These are phyloP conservation scores for Diploscapter pachys DNA, from an alignment of 1,140 invertebrate species.

Conservation along the genomic window DNA sequence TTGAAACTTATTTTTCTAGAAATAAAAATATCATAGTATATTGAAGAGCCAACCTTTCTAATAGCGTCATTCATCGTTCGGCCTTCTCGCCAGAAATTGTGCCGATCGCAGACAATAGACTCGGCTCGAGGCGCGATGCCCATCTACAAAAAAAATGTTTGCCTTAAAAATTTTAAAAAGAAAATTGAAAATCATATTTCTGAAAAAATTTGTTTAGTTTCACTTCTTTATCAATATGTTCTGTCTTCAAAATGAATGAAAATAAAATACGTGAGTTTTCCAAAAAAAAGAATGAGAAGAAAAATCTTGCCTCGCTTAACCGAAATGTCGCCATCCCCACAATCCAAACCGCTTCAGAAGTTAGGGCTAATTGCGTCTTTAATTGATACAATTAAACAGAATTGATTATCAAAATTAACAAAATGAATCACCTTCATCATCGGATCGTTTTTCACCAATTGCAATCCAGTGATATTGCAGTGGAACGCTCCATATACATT, in stretches of 20 bases:
- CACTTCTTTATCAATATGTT: too few relatives aligned
- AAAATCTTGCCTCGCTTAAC: constrained; percentile 24
- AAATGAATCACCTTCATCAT: constrained; percentile 42
- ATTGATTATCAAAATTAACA: not conserved
- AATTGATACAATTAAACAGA: constrained; percentile 3
- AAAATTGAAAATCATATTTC: too few relatives aligned
- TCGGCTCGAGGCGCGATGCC: constrained; percentile 34
- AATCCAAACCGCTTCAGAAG: constrained; percentile 49
- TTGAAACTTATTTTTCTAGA: too few relatives aligned
- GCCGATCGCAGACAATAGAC: constrained; percentile 50
- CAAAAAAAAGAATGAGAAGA: not conserved
- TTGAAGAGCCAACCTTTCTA: constrained; percentile 32
- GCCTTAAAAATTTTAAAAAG: too few relatives aligned
- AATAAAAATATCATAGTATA: too few relatives aligned
- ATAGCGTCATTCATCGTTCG: constrained; percentile 41
- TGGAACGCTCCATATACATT: constrained; percentile 43
- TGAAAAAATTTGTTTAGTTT: too few relatives aligned
- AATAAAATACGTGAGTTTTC: too few relatives aligned
- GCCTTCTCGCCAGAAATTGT: constrained; percentile 51
- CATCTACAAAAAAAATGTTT: constrained; percentile 16
- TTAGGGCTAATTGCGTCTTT: constrained; percentile 51
- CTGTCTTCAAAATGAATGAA: too few relatives aligned
- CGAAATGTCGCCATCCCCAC: constrained; percentile 42
- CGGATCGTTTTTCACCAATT: constrained; percentile 48
- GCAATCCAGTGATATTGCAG: constrained; percentile 56